Evolutionary conservation across 2,797 vertebrate species (phyloP).

Genomic region (Tokudaia muenninki): DNA sequence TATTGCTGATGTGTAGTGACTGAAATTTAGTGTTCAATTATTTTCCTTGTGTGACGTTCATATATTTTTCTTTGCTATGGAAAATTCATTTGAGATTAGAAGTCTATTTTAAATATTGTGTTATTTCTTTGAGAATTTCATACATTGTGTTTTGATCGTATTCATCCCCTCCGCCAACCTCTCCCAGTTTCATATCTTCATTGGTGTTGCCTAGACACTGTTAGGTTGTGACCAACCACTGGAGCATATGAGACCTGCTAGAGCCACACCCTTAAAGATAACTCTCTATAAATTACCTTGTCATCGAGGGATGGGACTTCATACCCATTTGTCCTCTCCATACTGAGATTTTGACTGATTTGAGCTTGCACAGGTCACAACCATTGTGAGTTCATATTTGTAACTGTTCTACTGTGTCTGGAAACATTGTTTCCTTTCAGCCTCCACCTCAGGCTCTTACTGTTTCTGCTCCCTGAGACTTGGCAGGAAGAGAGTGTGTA

Average conservation of each 20-base stretch:
- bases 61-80: not conserved
- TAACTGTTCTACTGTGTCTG: not conserved
- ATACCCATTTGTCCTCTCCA: not conserved
- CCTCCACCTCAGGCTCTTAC: not conserved
- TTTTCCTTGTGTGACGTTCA: slow-evolving; percentile 46
- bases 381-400: not conserved
- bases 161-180: not conserved
- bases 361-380: not conserved
- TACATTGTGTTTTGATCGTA: not conserved
- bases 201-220: not conserved
- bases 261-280: not conserved
- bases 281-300: not conserved
- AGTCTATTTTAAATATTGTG: not conserved
- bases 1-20: not conserved
- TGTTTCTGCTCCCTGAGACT: not conserved
- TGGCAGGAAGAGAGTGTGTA: not conserved
- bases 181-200: not conserved
- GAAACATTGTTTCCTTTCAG: not conserved
- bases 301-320: not conserved
- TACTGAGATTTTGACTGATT: not conserved
- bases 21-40: slow-evolving; percentile 13
- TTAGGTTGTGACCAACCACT: not conserved
- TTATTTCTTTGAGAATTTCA: not conserved
- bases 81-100: slow-evolving; percentile 18
- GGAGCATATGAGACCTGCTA: not conserved